phyloP scores from a whole-genome alignment of 2,113 vertebrate species.

The Empidonax alnorum region DNA sequence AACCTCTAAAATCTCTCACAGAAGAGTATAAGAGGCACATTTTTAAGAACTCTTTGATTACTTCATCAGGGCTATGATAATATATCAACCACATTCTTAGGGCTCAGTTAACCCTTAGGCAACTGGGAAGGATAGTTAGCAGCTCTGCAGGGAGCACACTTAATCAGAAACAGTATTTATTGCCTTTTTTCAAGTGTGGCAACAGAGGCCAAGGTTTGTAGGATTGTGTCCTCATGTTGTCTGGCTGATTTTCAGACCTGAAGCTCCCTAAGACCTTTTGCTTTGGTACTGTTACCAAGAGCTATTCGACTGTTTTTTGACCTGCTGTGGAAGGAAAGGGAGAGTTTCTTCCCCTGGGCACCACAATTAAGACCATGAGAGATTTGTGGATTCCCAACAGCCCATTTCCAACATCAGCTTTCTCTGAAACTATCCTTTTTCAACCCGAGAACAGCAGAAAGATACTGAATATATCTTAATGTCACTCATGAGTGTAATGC shows the following conservation, averaged over 20 bases:
- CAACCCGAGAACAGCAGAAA: not conserved
- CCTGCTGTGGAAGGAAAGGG: not conserved
- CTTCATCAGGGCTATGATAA: not conserved
- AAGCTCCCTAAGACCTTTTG: not conserved
- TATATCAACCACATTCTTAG: not conserved
- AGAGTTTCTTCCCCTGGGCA: not conserved
- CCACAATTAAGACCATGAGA: not conserved
- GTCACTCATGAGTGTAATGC: not conserved
- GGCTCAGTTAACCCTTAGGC: not conserved
- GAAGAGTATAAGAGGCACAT: not conserved
- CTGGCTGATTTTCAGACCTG: not conserved
- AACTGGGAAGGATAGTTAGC: not conserved
- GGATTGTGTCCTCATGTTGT: not conserved
- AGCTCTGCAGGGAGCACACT: not conserved
- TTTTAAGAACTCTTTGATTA: not conserved
- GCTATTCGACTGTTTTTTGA: not conserved
- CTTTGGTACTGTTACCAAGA: not conserved
- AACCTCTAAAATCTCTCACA: not conserved
- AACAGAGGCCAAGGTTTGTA: not conserved
- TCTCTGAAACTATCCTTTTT: not conserved
- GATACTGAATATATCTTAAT: not conserved
- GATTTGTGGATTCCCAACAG: not conserved
- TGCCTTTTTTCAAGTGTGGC: not conserved
- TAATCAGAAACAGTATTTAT: not conserved
- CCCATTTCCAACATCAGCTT: not conserved